These are phyloP conservation scores for Aphyosemion australe DNA, from an alignment of 2,113 vertebrate species.

Conservation along the genomic window DNA sequence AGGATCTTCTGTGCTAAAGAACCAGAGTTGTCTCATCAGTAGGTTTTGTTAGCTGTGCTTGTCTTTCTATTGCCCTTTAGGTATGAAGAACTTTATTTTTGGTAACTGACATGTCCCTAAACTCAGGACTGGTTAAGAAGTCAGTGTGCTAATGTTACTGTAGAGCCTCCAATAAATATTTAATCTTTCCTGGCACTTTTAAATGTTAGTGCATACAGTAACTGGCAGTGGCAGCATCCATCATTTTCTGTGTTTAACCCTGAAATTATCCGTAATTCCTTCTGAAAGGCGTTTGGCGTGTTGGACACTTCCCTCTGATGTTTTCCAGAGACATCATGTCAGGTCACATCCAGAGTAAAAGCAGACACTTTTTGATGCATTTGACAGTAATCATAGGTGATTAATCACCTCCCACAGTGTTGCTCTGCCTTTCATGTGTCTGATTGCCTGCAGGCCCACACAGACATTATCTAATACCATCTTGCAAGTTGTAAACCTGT, in stretches of 20 bases:
- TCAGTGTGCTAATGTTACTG: neutral
- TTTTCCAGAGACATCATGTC: slow-evolving; percentile 56
- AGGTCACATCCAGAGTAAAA: slow-evolving; percentile 47
- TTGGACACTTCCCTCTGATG: slow-evolving; percentile 35
- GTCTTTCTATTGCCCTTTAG: neutral
- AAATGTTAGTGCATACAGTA: slow-evolving; percentile 8
- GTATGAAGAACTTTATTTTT: neutral
- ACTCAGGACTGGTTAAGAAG: slow-evolving; percentile 2
- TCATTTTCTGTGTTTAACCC: slow-evolving; percentile 10
- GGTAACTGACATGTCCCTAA: neutral
- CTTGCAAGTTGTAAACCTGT: slow-evolving; percentile 59
- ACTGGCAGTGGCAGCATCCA: slow-evolving; percentile 13
- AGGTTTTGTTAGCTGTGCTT: too few species aligned
- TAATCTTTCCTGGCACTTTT: neutral
- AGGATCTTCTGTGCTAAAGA: too few species aligned
- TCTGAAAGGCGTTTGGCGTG: slow-evolving; percentile 15
- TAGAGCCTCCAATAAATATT: neutral
- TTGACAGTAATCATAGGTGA: slow-evolving; percentile 52
- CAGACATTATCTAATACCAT: slow-evolving; percentile 51
- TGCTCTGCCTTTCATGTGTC: slow-evolving; percentile 53
- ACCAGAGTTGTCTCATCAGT: too few species aligned
- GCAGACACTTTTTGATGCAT: slow-evolving; percentile 40
- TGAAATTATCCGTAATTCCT: neutral
- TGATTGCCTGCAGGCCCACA: slow-evolving; percentile 38
- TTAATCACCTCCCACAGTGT: slow-evolving; percentile 53